Evolutionary conservation across 2,888 invertebrate species (phyloP).

Genomic region (Neria commutata): DNA sequence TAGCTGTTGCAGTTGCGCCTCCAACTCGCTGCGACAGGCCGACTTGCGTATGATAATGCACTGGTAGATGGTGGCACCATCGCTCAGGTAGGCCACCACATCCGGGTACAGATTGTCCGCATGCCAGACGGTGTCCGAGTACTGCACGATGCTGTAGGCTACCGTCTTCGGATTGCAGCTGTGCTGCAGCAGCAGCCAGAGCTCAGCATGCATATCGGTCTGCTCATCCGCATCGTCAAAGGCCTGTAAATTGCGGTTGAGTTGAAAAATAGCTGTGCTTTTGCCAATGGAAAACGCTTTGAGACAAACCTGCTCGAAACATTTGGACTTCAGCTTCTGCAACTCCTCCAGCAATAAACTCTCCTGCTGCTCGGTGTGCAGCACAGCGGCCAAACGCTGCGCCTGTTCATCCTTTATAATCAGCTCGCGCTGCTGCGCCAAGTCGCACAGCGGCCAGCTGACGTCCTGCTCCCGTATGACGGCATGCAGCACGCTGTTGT

Average conservation of each 20-base stretch:
- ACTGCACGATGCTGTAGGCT: constrained; percentile 40
- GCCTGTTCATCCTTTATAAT: constrained; percentile 27
- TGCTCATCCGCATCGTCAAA: constrained; percentile 29
- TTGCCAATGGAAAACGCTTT: constrained; percentile 3
- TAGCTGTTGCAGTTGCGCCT: neutral
- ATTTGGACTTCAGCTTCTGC: constrained; percentile 38
- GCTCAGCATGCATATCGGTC: constrained; percentile 20
- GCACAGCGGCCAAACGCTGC: constrained; percentile 35
- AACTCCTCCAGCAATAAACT: constrained; percentile 40
- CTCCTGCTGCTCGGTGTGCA: constrained; percentile 36
- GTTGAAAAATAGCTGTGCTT: too few relatives aligned
- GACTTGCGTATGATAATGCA: neutral
- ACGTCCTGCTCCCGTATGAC: constrained; percentile 34
- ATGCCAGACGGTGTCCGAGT: constrained; percentile 41
- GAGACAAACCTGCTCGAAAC: too few relatives aligned
- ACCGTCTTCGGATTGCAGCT: constrained; percentile 40
- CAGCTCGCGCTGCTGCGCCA: constrained; percentile 21
- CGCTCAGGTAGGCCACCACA: constrained; percentile 43
- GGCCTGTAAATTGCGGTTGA: constrained; percentile 4
- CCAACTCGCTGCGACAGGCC: neutral
- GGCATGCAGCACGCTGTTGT: constrained; percentile 36
- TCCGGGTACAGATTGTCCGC: constrained; percentile 43
- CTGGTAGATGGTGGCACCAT: neutral
- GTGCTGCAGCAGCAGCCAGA: constrained; percentile 50
- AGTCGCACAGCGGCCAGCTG: constrained; percentile 32